These are phyloP conservation scores for Heterodera carotae DNA, from an alignment of 1,140 invertebrate species.

Conservation along the genomic window DNA sequence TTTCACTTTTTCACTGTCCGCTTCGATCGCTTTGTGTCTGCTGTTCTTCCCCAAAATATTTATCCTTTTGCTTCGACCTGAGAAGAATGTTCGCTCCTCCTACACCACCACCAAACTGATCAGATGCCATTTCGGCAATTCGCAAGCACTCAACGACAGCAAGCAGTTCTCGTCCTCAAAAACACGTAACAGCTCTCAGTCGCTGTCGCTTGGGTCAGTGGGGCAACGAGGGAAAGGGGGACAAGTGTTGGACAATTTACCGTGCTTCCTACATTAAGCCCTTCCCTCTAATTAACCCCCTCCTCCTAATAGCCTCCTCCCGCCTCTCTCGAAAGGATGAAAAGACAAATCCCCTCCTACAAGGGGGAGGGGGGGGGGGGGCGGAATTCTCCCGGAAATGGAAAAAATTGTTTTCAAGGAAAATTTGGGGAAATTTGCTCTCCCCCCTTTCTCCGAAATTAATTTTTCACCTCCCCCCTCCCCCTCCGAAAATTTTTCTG, in stretches of 20 bases:
- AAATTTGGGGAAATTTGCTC: no score
- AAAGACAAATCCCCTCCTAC: no score
- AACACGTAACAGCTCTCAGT: constrained; percentile 65
- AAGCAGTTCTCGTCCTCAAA: constrained; percentile 61
- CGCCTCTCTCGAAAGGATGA: no score
- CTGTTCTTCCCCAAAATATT: constrained; percentile 80
- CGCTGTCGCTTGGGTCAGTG: constrained; percentile 71
- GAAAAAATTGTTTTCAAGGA: no score
- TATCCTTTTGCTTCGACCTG: constrained; percentile 77
- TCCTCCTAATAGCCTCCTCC: no score
- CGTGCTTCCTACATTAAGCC: no score
- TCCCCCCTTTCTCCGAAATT: no score
- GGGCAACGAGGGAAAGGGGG: constrained; percentile 28
- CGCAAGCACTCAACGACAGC: constrained; percentile 59
- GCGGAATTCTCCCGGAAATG: no score
- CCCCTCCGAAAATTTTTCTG: no score
- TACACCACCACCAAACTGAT: constrained; percentile 80
- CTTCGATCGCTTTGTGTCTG: constrained; percentile 76
- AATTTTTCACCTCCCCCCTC: no score
- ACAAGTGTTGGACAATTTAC: background rate
- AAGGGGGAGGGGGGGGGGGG: no score
- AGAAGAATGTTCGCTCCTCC: constrained; percentile 77
- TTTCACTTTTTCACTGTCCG: constrained; percentile 70
- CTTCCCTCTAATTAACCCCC: no score
- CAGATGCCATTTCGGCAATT: constrained; percentile 76